Base-by-base conservation (phyloP, 2,113 vertebrate genomes). In the Mormyrus lacerda region DNA sequence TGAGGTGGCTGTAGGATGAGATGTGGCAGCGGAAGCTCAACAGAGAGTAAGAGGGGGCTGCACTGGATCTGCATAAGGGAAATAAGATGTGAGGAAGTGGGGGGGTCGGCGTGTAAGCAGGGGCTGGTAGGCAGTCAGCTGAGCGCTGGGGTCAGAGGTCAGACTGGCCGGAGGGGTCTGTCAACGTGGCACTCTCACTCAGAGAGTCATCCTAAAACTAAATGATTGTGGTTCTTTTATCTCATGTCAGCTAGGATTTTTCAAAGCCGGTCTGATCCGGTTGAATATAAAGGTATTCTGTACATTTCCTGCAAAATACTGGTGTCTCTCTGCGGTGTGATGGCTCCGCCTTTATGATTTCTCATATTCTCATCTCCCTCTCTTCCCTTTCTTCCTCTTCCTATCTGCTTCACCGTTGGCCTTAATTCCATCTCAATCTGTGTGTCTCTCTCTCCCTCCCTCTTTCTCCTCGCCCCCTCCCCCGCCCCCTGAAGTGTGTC, bases 401-500 rank as follows among this genome's bases (percentile, higher is more conserved):
- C 39, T 39, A 4, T 82, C 76, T 82, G 13, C 42, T 24, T 44
- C 35, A 31, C 69, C 35, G 0, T 76, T 39, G 11, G 31, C 35
- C 27, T n/a, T 24, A 7, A 42, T 82, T 82, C 31, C 76, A 19
- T 82, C 1, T 13, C 10, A n/a, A n/a, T n/a, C n/a, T n/a, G n/a
- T n/a, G n/a, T n/a, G n/a, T 31, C 65, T 35, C 31, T 21, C 31
- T 82, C 39, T 79, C 24, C 13, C 65, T n/a, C 65, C 13, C 65
- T 69, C 21, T 31, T 9, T n/a, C 65, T 8, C n/a, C 4, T 2
- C 4, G 5, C 8, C 69, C 24, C 69, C 8, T 7, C 39, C 0
- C 7, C 39, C 3, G 6, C 42, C 39, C 19, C 21, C 44, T 0
- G 8, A 44, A 99, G 97, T 0, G 97, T 99, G 83, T 99, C 98